Evolutionary conservation across 2,888 invertebrate genomes (phyloP).

Genomic region (Cataglyphis cursor): DNA sequence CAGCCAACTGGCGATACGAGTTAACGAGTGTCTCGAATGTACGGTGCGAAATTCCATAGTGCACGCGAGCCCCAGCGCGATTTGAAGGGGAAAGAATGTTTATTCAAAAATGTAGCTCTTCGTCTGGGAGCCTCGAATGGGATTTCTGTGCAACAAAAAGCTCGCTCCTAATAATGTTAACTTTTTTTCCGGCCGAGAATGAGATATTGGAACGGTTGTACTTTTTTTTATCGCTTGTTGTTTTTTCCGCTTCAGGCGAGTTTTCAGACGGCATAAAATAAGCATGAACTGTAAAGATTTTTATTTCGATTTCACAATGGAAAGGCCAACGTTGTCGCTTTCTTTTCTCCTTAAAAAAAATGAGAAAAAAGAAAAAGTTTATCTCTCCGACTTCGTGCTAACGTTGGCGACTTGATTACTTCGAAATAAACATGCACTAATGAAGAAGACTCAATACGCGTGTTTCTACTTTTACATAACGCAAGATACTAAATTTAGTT

Average conservation of each 20-base stretch:
- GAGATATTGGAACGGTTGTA: neutral
- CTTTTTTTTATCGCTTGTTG: neutral
- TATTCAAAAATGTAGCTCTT: conserved; percentile 23
- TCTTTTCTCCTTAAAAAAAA: neutral
- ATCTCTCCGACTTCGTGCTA: neutral
- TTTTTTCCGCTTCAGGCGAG: conserved; percentile 7
- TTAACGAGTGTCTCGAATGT: conserved; percentile 22
- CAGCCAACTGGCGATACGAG: conserved; percentile 2
- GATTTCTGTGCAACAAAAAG: conserved; percentile 46
- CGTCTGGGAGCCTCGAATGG: conserved; percentile 25
- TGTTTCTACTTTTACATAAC: neutral
- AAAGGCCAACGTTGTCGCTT: neutral
- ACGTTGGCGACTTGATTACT: conserved; percentile 5
- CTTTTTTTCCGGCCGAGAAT: neutral
- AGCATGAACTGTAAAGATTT: conserved; percentile 7
- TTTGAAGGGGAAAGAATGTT: neutral
- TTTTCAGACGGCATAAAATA: conserved; percentile 22
- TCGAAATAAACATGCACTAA: neutral
- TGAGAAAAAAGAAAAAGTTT: neutral
- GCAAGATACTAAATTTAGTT: neutral
- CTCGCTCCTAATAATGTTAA: conserved; percentile 56
- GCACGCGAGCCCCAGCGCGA: neutral
- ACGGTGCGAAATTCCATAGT: neutral
- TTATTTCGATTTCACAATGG: neutral
- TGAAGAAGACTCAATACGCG: neutral